Evolutionary conservation across 2,797 vertebrate species (phyloP).

Genomic region (Emys orbicularis): DNA sequence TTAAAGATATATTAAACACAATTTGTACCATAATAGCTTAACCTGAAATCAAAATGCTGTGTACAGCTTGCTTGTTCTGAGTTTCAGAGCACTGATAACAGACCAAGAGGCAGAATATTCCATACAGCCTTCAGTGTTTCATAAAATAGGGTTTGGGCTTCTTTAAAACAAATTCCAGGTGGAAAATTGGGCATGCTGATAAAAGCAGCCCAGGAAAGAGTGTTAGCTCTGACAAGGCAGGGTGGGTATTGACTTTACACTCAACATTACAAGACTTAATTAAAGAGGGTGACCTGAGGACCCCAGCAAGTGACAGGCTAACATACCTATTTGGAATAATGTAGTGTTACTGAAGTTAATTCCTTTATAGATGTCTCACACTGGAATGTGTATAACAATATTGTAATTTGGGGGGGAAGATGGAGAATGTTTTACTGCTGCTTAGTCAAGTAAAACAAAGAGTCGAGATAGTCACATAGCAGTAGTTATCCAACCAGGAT

Average conservation of each 20-base stretch:
- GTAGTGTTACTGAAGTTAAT: slow-evolving; percentile 60
- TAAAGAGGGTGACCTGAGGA: slow-evolving; percentile 77
- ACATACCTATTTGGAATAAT: slow-evolving; percentile 54
- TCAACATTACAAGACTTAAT: slow-evolving; percentile 75
- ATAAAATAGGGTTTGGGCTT: slow-evolving; percentile 74
- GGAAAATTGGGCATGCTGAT: slow-evolving; percentile 76
- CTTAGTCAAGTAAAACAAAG: background rate
- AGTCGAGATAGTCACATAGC: background rate
- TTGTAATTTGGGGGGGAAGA: background rate
- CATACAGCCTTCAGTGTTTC: slow-evolving; percentile 56
- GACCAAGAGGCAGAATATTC: slow-evolving; percentile 54
- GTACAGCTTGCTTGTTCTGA: slow-evolving; percentile 62
- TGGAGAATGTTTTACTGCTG: background rate
- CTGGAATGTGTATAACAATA: background rate
- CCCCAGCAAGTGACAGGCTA: slow-evolving; percentile 59
- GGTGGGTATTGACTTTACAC: slow-evolving; percentile 74
- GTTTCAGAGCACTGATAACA: slow-evolving; percentile 33
- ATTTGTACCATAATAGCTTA: slow-evolving; percentile 77
- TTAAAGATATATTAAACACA: slow-evolving; percentile 79
- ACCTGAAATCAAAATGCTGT: slow-evolving; percentile 62
- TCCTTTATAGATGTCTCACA: slow-evolving; percentile 39
- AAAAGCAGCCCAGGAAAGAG: slow-evolving; percentile 71
- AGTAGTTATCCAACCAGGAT: background rate
- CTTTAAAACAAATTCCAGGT: slow-evolving; percentile 76
- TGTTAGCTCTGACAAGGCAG: slow-evolving; percentile 71